phyloP scores from a whole-genome alignment of 2,113 vertebrate species.

The Odocoileus virginianus region DNA sequence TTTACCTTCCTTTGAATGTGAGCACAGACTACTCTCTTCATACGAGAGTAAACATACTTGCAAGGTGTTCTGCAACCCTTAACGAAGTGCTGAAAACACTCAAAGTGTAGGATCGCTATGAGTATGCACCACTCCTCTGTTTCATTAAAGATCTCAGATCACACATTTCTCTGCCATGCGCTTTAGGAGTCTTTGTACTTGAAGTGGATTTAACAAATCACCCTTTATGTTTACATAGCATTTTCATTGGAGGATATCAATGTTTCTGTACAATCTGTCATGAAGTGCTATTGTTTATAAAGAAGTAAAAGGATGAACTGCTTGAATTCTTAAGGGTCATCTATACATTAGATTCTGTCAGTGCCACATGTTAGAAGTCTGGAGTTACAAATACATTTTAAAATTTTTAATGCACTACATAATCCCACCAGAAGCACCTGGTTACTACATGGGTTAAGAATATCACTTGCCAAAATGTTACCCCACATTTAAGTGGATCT shows the following conservation, averaged over 20 bases:
- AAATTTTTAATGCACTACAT: background rate
- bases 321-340: background rate
- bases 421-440: background rate
- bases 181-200: background rate
- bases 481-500: background rate
- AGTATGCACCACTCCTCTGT: background rate
- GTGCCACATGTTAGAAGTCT: background rate
- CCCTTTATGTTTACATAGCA: background rate
- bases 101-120: background rate
- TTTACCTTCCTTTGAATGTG: background rate
- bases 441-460: background rate
- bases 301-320: background rate
- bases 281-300: conserved; percentile 4
- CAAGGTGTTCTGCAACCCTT: background rate
- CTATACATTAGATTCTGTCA: background rate
- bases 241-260: background rate
- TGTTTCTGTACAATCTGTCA: background rate
- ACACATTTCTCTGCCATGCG: background rate
- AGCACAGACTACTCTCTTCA: background rate
- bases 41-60: background rate
- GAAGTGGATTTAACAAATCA: background rate
- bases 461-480: background rate
- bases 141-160: background rate
- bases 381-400: background rate
- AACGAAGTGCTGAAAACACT: background rate